Conservation (phyloP, 2,797 vertebrate species). For the Nothura maculosa region DNA sequence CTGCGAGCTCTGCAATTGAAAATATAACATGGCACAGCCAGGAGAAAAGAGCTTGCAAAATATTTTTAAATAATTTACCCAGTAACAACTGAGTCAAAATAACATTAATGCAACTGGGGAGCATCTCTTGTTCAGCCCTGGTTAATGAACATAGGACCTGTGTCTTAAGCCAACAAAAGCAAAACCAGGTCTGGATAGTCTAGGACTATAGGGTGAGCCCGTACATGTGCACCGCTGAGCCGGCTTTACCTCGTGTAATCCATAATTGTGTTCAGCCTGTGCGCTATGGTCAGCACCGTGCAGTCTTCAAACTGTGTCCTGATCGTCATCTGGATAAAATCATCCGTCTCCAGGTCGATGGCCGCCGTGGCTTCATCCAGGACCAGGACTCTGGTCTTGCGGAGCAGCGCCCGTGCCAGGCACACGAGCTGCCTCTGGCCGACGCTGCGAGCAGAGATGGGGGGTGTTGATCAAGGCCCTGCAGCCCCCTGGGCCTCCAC, state of each 20-base stretch:
- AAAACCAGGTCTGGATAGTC: background rate
- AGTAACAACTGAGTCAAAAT: background rate
- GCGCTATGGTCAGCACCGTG: conserved; percentile 96
- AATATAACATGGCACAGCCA: background rate
- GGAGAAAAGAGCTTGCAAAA: background rate
- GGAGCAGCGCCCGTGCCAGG: conserved; percentile 93
- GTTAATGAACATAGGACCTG: background rate
- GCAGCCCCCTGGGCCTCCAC: background rate
- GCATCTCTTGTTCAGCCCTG: background rate
- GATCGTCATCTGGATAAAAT: conserved; percentile 96
- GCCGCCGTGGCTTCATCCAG: conserved; percentile 97
- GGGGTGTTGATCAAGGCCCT: background rate
- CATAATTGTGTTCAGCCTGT: conserved; percentile 98
- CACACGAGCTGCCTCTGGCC: conserved; percentile 97
- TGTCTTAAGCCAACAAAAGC: background rate
- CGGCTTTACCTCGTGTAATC: conserved; percentile 92
- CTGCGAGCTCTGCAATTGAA: background rate
- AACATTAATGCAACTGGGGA: background rate
- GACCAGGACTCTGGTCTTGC: conserved; percentile 92
- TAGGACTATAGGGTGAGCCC: accelerated
- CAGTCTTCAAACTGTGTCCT: conserved; percentile 93
- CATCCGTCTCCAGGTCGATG: conserved; percentile 94
- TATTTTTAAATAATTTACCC: background rate
- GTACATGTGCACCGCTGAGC: accelerated
- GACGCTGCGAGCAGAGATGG: conserved; percentile 80